Evolutionary conservation across 2,797 vertebrate genomes (phyloP).

Genomic region (Acrocephalus scirpaceus): DNA sequence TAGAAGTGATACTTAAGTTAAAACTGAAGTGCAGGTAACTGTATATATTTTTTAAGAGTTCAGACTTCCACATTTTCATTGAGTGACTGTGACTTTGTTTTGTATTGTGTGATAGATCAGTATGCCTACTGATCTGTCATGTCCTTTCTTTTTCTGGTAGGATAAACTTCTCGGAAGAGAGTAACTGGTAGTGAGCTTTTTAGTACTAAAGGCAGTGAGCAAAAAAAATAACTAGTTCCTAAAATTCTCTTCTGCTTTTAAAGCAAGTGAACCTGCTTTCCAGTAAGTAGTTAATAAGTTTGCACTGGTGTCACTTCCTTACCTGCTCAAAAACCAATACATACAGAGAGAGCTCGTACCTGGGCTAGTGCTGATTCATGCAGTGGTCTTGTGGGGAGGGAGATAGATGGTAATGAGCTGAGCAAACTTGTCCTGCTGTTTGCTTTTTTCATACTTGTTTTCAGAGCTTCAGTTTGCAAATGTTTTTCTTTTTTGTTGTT

Average conservation of each 20-base stretch:
- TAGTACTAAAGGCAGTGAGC: not conserved
- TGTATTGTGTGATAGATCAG: not conserved
- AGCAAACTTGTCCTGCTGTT: not conserved
- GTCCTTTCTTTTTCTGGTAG: not conserved
- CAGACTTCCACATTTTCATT: not conserved
- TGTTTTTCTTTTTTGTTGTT: not conserved
- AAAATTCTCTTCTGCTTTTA: not conserved
- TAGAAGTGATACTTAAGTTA: not conserved
- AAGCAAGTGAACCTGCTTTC: not conserved
- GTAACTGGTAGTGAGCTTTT: slow-evolving; percentile 1
- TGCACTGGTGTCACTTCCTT: not conserved
- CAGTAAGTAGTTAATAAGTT: not conserved
- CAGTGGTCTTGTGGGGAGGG: not conserved
- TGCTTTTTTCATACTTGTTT: not conserved
- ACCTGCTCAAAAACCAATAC: not conserved
- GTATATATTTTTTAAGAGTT: not conserved
- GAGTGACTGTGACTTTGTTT: not conserved
- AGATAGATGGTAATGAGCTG: not conserved
- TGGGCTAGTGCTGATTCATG: not conserved
- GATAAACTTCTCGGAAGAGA: not conserved
- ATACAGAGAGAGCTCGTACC: not conserved
- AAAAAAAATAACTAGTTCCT: not conserved
- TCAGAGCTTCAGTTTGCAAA: not conserved
- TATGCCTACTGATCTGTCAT: not conserved
- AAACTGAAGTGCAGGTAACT: not conserved